Conservation (phyloP, 2,797 vertebrate genomes). For the Bradypodion pumilum region DNA sequence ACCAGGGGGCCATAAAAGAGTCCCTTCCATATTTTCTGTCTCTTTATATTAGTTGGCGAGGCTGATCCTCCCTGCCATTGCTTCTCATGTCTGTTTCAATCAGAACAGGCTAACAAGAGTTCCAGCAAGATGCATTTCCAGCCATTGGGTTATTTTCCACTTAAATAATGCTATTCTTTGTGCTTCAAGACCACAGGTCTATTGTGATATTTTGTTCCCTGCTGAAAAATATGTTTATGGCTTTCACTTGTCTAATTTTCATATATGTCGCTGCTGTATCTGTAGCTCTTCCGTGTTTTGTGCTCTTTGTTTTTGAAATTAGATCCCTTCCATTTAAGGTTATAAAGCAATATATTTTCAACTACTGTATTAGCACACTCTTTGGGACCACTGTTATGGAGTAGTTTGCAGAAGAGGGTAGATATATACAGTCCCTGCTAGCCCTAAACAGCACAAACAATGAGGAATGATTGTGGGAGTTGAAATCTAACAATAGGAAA, state of each 20-base stretch:
- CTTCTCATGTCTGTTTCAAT: neutral
- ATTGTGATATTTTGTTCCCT: conserved; percentile 1
- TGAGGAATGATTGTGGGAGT: too few species aligned
- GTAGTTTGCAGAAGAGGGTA: neutral
- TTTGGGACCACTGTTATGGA: neutral
- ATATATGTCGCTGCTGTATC: neutral
- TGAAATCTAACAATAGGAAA: too few species aligned
- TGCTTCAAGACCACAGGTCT: neutral
- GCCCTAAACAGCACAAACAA: too few species aligned
- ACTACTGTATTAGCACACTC: neutral
- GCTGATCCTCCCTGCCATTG: too few species aligned
- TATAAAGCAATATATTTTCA: neutral
- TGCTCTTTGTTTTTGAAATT: neutral
- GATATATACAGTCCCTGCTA: neutral
- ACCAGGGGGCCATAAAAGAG: conserved; percentile 16
- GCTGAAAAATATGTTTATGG: neutral
- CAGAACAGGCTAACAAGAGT: neutral
- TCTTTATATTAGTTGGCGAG: neutral
- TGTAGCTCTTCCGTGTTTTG: neutral
- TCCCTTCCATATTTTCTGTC: neutral
- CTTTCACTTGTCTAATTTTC: neutral
- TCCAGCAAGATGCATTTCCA: neutral
- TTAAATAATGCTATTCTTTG: neutral
- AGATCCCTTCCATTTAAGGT: neutral
- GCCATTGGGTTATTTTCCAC: neutral